Base-by-base conservation (phyloP, 2,888 invertebrate species). In the Keiferia lycopersicella region DNA sequence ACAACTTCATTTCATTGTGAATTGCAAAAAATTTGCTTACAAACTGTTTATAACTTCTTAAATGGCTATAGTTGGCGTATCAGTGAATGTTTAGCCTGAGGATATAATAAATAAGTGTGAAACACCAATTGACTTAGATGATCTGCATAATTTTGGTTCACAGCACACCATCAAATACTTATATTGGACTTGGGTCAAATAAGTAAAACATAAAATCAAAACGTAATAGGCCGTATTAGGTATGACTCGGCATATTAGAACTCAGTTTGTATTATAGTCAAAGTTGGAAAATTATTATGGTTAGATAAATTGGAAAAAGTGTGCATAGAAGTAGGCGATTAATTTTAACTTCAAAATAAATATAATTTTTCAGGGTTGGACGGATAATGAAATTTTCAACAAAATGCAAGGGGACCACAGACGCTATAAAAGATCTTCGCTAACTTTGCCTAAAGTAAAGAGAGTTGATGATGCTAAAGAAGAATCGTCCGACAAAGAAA, bases 361-460 rank as follows among this genome's bases (percentile, higher is more conserved):
- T n/a, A n/a, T n/a, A n/a, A 22, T 11, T 20, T 63, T 62, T 14
- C 67, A 91, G 91, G 91, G 91, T 71, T 91, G 91, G 91, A 91
- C 91, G 56, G 81, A 90, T 69, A 89, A 91, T 68, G 85, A 88
- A 74, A 80, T 83, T 73, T 88, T 90, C 63, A 80, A 81, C 58
- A 84, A 84, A 76, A 69, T 91, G 64, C 79, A 81, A 78, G 80
- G 79, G 69, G 87, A 85, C 45, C 77, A 80, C 38, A 78, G 71
- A 66, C 76, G 73, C 64, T 72, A 69, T 59, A 83, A 86, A 72
- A 80, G 77, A 80, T 88, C 90, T 83, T 91, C 90, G 75, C 86
- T 90, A 75, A 81, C 89, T 90, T 91, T 91, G 75, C 91, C 91
- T 69, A 78, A 84, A 82, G 87, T 91, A 89, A 90, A 91, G 88